Evolutionary conservation across 2,113 vertebrate genomes (phyloP), one percentile per base, ranked within the genome.

Genomic region (Cygnus buccinator): DNA sequence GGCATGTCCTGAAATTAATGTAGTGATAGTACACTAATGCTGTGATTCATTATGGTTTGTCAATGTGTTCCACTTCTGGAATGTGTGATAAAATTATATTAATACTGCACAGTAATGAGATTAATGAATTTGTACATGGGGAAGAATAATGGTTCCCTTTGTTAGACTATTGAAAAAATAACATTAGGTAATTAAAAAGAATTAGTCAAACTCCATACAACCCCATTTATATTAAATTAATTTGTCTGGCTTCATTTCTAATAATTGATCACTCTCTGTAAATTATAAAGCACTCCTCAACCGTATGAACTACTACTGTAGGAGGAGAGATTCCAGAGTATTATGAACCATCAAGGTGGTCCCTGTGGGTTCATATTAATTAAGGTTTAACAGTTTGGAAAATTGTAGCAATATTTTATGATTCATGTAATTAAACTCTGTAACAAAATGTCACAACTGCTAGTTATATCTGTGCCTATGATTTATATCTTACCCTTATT

Each of bases 51-150:
- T 99, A 98, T 79, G 89, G 93, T 98, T 98, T 98, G 97, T 97
- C 98, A 98, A 98, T 98, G 98, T 97, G 97, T 97, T 94, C 97
- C 98, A 98, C 98, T 99, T 99, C 99, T 99, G 99, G 98, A 99
- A 99, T 98, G 98, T 98, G 98, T 97, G 99, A 99, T 99, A 99
- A 99, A 99, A 99, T 99, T 98, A 99, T 99, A 99, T 99, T 99
- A 99, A 99, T 99, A 99, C 99, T 98, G 98, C 98, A 98, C 97
- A 97, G 99, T 99, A 99, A 99, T 99, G 98, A 99, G 99, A 99
- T 99, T 99, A 99, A 99, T 99, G 99, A 99, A 99, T 98, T 98
- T 98, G 98, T 97, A 97, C 97, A 98, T 91, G 96, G 97, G 94
- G 95, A 98, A 98, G 97, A 98, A 98, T 97, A 98, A 98, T 98